Percentiles rank a stretch among this genome's conserved stretches.
Conservation (phyloP, 2,113 vertebrate species). For the Hystrix brachyura region DNA sequence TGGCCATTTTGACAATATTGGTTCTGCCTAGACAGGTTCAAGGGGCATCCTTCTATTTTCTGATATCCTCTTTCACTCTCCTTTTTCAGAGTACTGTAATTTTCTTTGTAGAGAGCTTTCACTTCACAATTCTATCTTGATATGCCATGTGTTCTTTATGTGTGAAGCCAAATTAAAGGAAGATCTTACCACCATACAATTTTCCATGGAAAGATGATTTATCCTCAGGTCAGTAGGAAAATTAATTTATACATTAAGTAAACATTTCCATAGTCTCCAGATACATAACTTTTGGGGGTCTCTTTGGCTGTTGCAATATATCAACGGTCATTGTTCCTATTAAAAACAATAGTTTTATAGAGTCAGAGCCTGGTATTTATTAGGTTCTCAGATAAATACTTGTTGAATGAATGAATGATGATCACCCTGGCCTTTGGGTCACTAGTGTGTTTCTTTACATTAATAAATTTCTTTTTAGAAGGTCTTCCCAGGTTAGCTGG, state of each 20-base stretch:
- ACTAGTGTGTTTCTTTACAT: background rate
- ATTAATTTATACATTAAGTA: background rate
- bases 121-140: background rate
- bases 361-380: background rate
- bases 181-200: background rate
- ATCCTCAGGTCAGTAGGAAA: background rate
- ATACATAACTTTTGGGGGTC: background rate
- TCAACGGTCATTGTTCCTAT: background rate
- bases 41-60: too few species aligned
- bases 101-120: too few species aligned
- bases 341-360: background rate
- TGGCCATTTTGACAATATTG: too few species aligned
- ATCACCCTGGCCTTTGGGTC: background rate
- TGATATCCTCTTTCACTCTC: too few species aligned
- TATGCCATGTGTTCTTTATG: background rate
- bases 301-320: background rate
- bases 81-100: too few species aligned
- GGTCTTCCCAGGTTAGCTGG: background rate
- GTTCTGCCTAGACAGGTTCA: too few species aligned
- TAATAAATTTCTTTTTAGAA: constrained; percentile 11
- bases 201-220: background rate
- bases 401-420: background rate
- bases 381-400: constrained; percentile 27
- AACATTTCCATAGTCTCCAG: background rate
- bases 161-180: background rate